Conservation (phyloP, 2,888 invertebrate genomes). For the Halictus quadricinctus region DNA sequence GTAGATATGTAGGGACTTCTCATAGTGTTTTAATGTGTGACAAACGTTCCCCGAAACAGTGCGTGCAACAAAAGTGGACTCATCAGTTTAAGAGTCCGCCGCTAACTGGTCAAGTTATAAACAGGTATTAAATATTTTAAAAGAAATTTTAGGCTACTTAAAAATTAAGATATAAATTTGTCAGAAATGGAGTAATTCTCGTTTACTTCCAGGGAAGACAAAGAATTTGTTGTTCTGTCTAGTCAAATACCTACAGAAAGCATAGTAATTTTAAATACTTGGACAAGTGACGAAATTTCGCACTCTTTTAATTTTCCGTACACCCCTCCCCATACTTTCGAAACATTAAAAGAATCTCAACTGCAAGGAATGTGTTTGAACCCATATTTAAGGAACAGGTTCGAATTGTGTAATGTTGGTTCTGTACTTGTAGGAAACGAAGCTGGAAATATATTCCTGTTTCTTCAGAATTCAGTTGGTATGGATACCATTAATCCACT, state of each 20-base stretch:
- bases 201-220: constrained; percentile 65
- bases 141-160: neutral
- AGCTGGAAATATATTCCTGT: constrained; percentile 67
- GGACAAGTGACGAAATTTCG: constrained; percentile 70
- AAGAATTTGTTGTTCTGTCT: constrained; percentile 75
- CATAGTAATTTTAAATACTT: constrained; percentile 76
- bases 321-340: constrained; percentile 72
- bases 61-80: constrained; percentile 84
- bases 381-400: constrained; percentile 74
- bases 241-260: constrained; percentile 76
- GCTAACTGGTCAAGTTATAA: constrained; percentile 81
- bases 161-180: neutral
- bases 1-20: constrained; percentile 76
- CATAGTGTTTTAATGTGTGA: constrained; percentile 78
- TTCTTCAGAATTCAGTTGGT: constrained; percentile 79
- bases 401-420: constrained; percentile 75
- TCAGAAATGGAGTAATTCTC: neutral
- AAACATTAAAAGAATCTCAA: constrained; percentile 73
- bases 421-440: constrained; percentile 65
- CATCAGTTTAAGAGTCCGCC: constrained; percentile 84
- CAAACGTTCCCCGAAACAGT: constrained; percentile 70
- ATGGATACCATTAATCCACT: constrained; percentile 32
- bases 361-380: constrained; percentile 76
- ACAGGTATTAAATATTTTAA: constrained; percentile 75
- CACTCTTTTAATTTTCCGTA: constrained; percentile 75